Evolutionary conservation across 2,888 invertebrate species (phyloP), one percentile per base, ranked within the genome.

Genomic region (Gymnoscelis rufifasciata): DNA sequence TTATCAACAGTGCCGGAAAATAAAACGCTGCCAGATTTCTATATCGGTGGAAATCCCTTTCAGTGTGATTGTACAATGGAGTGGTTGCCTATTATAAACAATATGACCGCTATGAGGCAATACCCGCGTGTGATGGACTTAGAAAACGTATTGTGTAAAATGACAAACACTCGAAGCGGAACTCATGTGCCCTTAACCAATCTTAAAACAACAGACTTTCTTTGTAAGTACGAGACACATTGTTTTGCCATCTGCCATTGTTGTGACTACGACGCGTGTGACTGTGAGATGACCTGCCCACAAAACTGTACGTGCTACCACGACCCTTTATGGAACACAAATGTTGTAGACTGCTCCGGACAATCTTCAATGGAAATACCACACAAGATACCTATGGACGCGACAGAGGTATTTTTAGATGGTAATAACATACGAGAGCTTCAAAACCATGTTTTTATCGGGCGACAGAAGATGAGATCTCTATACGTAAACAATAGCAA

Each of bases 261-360:
- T 83, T 98, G 98, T 83, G 97, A 97, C 75, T 97, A 96, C 75
- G 97, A 97, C 74, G 95, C 95, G 52, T 98, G 98, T 82, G 97
- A 97, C 82, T 98, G 98, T 84, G 96, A 97, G 88, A 96, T 97
- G 95, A 96, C 95, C 55, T 98, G 98, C 72, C 98, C 98, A 24
- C 91, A 92, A 64, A 96, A 96, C 68, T 98, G 98, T 88, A 93
- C 94, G 60, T 98, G 98, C 80, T 97, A 96, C 84, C 96, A 97
- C 78, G 97, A 98, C 73, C 95, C 95, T 75, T 93, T 95, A 55
- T 97, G 97, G 96, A 93, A 94, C 62, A 96, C 95, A 41, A 97
- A 96, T 79, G 95, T 96, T 30, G 96, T 97, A 36, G 97, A 97
- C 76, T 97, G 97, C 80, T 95, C 95, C 59, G 92, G 93, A 10